A percentile compares a stretch with the other conserved stretches of the same genome.
These are phyloP conservation scores for Rhyzopertha dominica DNA, from an alignment of 1,140 invertebrate genomes.

Conservation along the genomic window DNA sequence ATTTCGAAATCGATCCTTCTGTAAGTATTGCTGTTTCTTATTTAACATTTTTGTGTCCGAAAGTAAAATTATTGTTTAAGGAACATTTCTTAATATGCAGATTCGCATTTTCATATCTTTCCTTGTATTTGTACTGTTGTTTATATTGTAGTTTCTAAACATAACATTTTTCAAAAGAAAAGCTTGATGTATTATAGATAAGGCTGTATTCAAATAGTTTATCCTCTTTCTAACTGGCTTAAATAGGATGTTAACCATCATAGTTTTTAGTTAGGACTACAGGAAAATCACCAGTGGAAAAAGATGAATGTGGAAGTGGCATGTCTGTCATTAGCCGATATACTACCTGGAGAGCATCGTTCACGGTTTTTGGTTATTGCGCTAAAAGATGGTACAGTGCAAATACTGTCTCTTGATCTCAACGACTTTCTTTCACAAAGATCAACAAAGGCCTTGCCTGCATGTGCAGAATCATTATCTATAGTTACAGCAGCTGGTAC, in stretches of 20 bases:
- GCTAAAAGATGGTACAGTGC: conserved; percentile 91
- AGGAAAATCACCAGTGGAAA: conserved; percentile 96
- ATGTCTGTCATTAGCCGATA: conserved; percentile 96
- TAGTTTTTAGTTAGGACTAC: conserved; percentile 93
- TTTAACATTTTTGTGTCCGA: no score
- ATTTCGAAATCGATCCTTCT: conserved; percentile 99
- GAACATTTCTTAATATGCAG: no score
- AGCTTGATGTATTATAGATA: no score
- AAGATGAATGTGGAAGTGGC: conserved; percentile 96
- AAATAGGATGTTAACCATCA: no score
- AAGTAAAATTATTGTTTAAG: no score
- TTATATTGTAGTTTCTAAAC: conserved; percentile 65
- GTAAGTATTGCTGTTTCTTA: conserved; percentile 61
- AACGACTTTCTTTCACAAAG: conserved; percentile 86
- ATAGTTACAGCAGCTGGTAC: conserved; percentile 82
- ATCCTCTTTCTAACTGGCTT: no score
- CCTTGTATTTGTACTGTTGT: neutral
- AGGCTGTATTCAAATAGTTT: no score
- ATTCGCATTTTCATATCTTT: no score
- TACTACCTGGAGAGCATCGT: conserved; percentile 90
- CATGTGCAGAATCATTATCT: conserved; percentile 92
- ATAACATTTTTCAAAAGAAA: no score
- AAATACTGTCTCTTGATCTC: conserved; percentile 96
- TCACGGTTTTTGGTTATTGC: conserved; percentile 97
- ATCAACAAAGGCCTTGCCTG: conserved; percentile 96